phyloP scores from a whole-genome alignment of 2,797 vertebrate genomes.

The Squalus acanthias region DNA sequence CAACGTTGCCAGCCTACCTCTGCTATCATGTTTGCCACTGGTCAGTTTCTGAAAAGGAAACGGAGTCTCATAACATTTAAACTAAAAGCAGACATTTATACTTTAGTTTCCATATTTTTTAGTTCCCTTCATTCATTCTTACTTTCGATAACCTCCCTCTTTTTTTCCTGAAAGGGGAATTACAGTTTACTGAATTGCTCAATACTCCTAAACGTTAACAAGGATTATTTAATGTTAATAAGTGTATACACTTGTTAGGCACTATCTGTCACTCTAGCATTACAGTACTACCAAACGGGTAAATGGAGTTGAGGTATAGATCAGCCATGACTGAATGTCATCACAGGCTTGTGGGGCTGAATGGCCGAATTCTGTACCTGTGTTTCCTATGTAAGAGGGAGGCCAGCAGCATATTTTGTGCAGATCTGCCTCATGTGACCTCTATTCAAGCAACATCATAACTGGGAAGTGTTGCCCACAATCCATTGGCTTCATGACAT shows the following conservation, averaged over 20 bases:
- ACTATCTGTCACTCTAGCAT: background rate
- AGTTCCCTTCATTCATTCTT: background rate
- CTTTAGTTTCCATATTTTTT: background rate
- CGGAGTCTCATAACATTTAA: background rate
- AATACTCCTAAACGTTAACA: background rate
- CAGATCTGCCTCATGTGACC: background rate
- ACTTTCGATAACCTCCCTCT: background rate
- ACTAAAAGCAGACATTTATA: background rate
- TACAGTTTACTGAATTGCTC: background rate
- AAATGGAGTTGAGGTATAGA: background rate
- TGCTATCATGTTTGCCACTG: background rate
- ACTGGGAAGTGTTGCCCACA: background rate
- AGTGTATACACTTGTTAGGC: background rate
- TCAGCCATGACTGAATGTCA: background rate
- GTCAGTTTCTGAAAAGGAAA: background rate
- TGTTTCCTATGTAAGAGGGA: background rate
- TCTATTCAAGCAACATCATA: background rate
- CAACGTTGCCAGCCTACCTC: background rate
- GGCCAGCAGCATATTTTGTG: background rate
- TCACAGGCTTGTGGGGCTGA: background rate
- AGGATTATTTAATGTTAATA: background rate
- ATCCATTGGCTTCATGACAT: background rate
- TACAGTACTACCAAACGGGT: background rate
- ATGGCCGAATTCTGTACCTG: background rate
- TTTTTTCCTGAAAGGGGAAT: no score